Evolutionary conservation across 2,797 vertebrate species (phyloP).

Genomic region (Glossophaga mutica): DNA sequence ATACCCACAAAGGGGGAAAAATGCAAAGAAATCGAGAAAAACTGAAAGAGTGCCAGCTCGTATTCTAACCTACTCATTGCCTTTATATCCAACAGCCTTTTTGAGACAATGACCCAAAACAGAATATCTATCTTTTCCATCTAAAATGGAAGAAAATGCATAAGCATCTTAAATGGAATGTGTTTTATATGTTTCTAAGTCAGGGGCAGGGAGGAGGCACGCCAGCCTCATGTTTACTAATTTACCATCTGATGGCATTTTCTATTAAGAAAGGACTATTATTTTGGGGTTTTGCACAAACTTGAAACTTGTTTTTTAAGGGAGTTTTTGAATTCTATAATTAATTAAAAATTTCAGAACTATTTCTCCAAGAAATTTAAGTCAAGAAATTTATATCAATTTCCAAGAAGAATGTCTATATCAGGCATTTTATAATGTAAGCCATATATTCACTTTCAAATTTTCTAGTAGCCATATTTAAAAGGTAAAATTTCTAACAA

Average conservation of each 20-base stretch:
- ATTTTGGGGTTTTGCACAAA: neutral
- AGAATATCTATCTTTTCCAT: neutral
- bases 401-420: neutral
- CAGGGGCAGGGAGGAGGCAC: fast-evolving
- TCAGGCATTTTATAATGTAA: neutral
- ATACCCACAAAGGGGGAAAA: neutral
- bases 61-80: neutral
- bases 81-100: neutral
- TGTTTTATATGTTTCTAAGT: neutral
- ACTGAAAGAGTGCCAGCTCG: neutral
- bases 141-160: neutral
- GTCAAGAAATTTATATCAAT: neutral
- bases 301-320: neutral
- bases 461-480: neutral
- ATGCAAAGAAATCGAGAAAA: conserved; percentile 13
- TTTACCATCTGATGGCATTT: neutral
- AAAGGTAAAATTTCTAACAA: neutral
- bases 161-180: neutral
- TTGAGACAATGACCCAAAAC: neutral
- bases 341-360: neutral
- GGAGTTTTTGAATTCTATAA: neutral
- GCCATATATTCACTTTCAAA: neutral
- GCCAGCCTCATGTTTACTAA: neutral
- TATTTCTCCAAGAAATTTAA: conserved; percentile 15
- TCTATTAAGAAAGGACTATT: neutral